Base-by-base conservation (phyloP, 2,113 vertebrate species). In the Calonectris borealis region DNA sequence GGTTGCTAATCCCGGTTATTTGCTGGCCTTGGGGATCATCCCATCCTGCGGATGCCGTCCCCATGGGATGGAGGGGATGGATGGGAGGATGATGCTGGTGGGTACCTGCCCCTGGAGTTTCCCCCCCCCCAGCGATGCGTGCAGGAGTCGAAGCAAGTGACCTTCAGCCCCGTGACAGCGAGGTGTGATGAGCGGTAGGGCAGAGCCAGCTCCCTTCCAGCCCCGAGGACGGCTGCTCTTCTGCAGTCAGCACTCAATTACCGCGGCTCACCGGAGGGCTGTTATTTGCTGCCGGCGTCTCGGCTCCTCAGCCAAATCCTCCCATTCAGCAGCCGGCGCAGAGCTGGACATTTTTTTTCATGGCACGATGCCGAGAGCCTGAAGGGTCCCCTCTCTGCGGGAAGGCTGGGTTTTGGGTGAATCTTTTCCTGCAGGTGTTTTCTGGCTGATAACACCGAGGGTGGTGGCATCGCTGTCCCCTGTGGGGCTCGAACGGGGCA, bases 401-500 rank as follows among this genome's bases (percentile, higher is more conserved):
- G 22, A 51, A 51, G 13, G 49, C 49, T 51, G 49, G 11, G 12
- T 51, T 60, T 83, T 25, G 17, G 40, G 25, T 22, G 61, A 46
- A 58, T 36, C 54, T 76, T 71, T 34, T 68, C 65, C 77, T 61
- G 40, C 8, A 13, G 82, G 51, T 69, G 40, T 34, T 70, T 76
- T 57, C 54, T 69, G 55, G 68, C 29, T 0, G 7, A 5, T 61
- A 31, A 81, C 38, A 21, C 49, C 0, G 3, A 62, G 51, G 29
- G 8, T 46, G 57, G 62, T 16, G 29, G 38, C 57, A 42, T 54
- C n/a, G 34, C 70, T 27, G 24, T 32, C 16, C 19, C 12, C 25
- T 12, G 7, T 0, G 2, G 44, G 32, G 34, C 48, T 79, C 0
- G 2, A 55, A 42, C 0, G 7, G 36, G 36, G 38, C 20, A 19